A percentile compares a stretch with the other conserved stretches of the same genome.
These are phyloP conservation scores for Notarius lentiginosus DNA, from an alignment of 2,113 vertebrate species.

Conservation along the genomic window DNA sequence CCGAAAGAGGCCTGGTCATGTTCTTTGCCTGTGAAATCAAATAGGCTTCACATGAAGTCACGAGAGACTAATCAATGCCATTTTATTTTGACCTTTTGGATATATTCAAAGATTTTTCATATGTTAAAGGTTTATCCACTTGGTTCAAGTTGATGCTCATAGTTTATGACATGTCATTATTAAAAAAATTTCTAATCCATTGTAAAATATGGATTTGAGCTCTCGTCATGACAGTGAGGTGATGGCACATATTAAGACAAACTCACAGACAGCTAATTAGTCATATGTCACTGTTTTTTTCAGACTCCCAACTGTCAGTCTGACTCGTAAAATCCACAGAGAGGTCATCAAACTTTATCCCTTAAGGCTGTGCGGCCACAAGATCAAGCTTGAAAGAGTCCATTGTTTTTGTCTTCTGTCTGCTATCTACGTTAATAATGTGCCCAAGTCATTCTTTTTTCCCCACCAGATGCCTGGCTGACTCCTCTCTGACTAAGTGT, in stretches of 20 bases:
- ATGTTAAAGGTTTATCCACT: background rate
- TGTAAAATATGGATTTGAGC: background rate
- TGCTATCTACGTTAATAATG: slow-evolving; percentile 32
- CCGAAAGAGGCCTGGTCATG: slow-evolving; percentile 13
- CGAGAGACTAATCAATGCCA: background rate
- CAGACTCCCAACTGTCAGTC: background rate
- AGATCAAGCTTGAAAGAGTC: slow-evolving; percentile 30
- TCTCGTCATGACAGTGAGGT: background rate
- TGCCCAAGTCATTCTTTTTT: slow-evolving; percentile 30
- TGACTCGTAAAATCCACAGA: slow-evolving; percentile 10
- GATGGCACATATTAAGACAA: slow-evolving; percentile 3
- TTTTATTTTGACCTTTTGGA: background rate
- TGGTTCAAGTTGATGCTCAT: background rate
- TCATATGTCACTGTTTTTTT: slow-evolving; percentile 10
- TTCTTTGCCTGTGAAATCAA: slow-evolving; percentile 17
- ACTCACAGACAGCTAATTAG: background rate
- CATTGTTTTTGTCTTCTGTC: slow-evolving; percentile 25
- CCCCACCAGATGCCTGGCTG: slow-evolving; percentile 43
- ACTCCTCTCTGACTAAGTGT: slow-evolving; percentile 51
- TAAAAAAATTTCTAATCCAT: background rate
- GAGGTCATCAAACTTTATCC: slow-evolving; percentile 23
- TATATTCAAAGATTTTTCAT: background rate
- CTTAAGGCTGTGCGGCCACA: background rate
- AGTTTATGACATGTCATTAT: background rate
- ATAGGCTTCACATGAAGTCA: slow-evolving; percentile 19